phyloP scores from a whole-genome alignment of 2,797 vertebrate genomes.

The Fundulus diaphanus region DNA sequence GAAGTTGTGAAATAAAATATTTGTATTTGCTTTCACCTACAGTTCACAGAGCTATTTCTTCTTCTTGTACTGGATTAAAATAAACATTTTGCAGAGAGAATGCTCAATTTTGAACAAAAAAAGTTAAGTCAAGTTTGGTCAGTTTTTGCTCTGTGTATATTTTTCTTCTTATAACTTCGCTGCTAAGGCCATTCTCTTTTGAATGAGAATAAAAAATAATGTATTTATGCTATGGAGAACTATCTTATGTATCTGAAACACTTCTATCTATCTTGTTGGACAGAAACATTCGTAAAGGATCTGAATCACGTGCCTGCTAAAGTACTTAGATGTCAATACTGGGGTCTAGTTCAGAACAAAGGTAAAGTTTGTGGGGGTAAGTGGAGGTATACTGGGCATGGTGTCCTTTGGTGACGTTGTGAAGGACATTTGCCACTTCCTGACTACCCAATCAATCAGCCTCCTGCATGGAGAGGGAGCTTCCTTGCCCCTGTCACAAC shows the following conservation, averaged over 20 bases:
- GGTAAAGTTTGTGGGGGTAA: slow-evolving; percentile 54
- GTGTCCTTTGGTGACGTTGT: slow-evolving; percentile 67
- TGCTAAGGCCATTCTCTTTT: slow-evolving; percentile 30
- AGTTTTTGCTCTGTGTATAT: slow-evolving; percentile 34
- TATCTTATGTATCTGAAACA: slow-evolving; percentile 55
- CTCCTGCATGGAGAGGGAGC: slow-evolving; percentile 70
- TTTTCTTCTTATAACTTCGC: slow-evolving; percentile 29
- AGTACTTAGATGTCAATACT: slow-evolving; percentile 60
- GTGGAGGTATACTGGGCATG: slow-evolving; percentile 33
- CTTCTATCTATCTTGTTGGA: slow-evolving; percentile 54
- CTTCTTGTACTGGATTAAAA: slow-evolving; percentile 13
- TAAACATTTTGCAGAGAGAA: slow-evolving; percentile 20
- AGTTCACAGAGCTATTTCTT: neutral
- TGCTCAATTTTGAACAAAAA: slow-evolving; percentile 36
- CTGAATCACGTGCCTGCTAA: slow-evolving; percentile 47
- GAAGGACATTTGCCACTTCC: slow-evolving; percentile 73
- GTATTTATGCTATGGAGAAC: slow-evolving; percentile 34
- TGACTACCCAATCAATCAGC: slow-evolving; percentile 81
- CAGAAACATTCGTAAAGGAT: slow-evolving; percentile 62
- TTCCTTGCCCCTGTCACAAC: slow-evolving; percentile 76
- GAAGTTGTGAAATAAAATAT: neutral
- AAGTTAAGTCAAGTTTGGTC: slow-evolving; percentile 8
- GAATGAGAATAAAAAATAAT: slow-evolving; percentile 33
- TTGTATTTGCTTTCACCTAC: neutral
- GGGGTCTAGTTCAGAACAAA: slow-evolving; percentile 66